Percentiles rank a stretch among this genome's conserved stretches.
These are phyloP conservation scores for Bombylius discolor DNA, from an alignment of 2,888 invertebrate species.

Conservation along the genomic window DNA sequence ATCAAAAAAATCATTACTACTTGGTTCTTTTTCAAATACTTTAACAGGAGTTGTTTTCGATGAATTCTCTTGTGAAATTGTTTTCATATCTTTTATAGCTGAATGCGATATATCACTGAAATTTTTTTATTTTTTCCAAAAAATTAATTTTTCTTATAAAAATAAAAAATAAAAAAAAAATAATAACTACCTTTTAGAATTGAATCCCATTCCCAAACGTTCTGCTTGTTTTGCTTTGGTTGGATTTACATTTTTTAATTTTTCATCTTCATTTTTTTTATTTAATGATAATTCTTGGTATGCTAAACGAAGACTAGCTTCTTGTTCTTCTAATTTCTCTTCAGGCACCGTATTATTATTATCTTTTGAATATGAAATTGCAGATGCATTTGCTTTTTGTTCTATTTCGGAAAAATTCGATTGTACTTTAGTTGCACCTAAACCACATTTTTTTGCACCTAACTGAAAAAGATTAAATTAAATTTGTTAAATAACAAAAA, in stretches of 20 bases:
- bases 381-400: slow-evolving; percentile 55
- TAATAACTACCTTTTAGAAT: slow-evolving; percentile 22
- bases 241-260: slow-evolving; percentile 59
- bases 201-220: slow-evolving; percentile 84
- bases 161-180: slow-evolving; percentile 1
- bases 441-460: slow-evolving; percentile 65
- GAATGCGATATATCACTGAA: slow-evolving; percentile 66
- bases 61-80: slow-evolving; percentile 71
- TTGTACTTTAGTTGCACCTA: slow-evolving; percentile 91
- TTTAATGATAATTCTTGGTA: slow-evolving; percentile 64
- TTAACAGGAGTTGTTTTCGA: slow-evolving; percentile 34
- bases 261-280: slow-evolving; percentile 58
- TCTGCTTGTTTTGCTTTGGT: slow-evolving; percentile 79
- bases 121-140: background rate
- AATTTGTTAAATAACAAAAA: background rate
- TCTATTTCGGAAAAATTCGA: slow-evolving; percentile 93
- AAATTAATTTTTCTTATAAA: too few species aligned
- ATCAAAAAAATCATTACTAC: slow-evolving; percentile 15
- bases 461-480: slow-evolving; percentile 41
- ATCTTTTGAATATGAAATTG: too few species aligned
- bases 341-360: background rate
- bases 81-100: slow-evolving; percentile 79
- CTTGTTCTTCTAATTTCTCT: slow-evolving; percentile 45
- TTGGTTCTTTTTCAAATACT: slow-evolving; percentile 35
- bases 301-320: slow-evolving; percentile 56